Evolutionary conservation across 1,140 invertebrate genomes (phyloP), one percentile per base, ranked within the genome.

Genomic region (Neodiprion lecontei): DNA sequence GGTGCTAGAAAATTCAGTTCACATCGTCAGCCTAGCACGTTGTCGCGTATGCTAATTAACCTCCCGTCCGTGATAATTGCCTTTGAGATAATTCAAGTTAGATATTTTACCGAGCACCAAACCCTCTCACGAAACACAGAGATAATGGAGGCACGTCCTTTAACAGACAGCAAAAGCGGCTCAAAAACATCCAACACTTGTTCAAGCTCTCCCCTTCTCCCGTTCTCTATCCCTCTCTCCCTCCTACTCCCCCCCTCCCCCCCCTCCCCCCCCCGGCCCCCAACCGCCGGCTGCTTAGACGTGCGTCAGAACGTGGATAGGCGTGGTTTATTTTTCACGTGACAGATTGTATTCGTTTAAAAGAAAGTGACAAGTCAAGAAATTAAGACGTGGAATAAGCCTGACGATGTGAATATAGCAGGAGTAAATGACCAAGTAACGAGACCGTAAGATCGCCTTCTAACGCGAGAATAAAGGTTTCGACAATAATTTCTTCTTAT

Each of bases 81-180:
- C 53, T 61, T 61, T 61, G 53, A 61, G 53, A 61, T 61, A 61
- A 61, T 61, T 61, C 53, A 61, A 61, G 53, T 17, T 61, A 61
- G 53, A 61, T 17, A 61, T 61, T 61, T 61, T 61, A 61, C 5
- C 53, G 8, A 17, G 53, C n/a, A 14, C 11, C 11, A 61, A 61
- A 61, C 53, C 53, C 53, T 61, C 9, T 61, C 53, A 61, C 7
- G 53, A 61, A 61, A 61, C 53, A 61, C 53, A 0, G 53, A 17
- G 11, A 61, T 61, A 61, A 17, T 61, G 9, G 53, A 61, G 53
- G 9, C 9, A 9, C 11, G 5, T 61, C 53, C 53, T 61, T 61
- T 61, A 61, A 7, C 53, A 61, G 11, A 61, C 53, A 61, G 8
- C 28, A 40, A 61, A 61, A 61, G 53, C 53, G 11, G 53, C n/a